Evolutionary conservation across 2,797 vertebrate genomes (phyloP).

Genomic region (Megalops cyprinoides): DNA sequence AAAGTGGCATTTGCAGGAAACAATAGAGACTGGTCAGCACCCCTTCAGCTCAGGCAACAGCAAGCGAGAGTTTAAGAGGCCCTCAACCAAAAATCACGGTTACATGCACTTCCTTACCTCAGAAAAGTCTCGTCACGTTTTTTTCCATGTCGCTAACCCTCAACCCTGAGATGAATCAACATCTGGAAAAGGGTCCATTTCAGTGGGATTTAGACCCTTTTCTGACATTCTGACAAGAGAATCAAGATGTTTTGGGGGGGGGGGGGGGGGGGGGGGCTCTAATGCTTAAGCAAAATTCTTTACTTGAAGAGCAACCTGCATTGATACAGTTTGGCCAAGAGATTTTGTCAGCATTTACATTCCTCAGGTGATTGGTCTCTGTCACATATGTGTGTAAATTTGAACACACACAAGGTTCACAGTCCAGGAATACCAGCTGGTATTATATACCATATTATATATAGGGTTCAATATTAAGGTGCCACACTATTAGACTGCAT

Average conservation of each 20-base stretch:
- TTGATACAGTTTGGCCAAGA: not conserved
- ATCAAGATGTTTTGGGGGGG: not conserved
- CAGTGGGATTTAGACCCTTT: too few species aligned
- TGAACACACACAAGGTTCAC: not conserved
- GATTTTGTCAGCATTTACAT: slow-evolving; percentile 53
- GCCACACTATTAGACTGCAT: not conserved
- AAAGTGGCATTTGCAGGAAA: slow-evolving; percentile 87
- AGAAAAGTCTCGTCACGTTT: too few species aligned
- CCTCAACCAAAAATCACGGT: too few species aligned
- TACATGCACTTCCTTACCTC: too few species aligned
- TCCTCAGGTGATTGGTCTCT: slow-evolving; percentile 73
- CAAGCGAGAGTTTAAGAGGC: too few species aligned
- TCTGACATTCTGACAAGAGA: not conserved
- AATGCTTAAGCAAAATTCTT: too few species aligned
- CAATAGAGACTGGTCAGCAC: slow-evolving; percentile 77
- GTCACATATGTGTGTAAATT: slow-evolving; percentile 7
- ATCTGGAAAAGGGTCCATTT: too few species aligned
- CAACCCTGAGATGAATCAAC: too few species aligned
- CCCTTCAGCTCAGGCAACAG: too few species aligned
- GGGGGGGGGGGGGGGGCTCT: too few species aligned
- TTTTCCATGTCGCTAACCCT: too few species aligned
- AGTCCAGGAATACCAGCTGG: not conserved
- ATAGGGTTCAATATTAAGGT: not conserved
- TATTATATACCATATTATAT: not conserved
- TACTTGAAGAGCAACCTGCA: not conserved